A percentile compares a stretch with the other conserved stretches of the same genome.
Evolutionary conservation across 92 coral and sea anemone genomes (phyloP).

Genomic region (Umimayanthus kanabou): DNA sequence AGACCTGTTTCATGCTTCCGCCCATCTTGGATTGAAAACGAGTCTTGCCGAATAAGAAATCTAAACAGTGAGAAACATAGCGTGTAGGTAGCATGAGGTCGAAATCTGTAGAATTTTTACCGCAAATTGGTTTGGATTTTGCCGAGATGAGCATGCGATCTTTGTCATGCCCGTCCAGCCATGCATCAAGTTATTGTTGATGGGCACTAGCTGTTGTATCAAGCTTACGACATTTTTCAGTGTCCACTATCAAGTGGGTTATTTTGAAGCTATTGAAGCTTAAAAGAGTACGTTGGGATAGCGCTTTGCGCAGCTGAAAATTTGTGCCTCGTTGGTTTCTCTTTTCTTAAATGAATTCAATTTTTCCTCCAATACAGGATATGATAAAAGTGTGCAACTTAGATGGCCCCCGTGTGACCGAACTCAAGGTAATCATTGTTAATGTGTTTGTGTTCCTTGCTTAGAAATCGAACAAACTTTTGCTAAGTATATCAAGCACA

Average conservation of each 20-base stretch:
- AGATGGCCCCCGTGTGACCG: slow-evolving; percentile 69
- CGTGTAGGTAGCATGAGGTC: too few species aligned
- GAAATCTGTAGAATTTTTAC: too few species aligned
- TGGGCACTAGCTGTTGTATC: background rate
- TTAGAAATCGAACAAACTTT: background rate
- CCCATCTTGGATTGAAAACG: too few species aligned
- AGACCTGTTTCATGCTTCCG: too few species aligned
- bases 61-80: too few species aligned
- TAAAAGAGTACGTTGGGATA: background rate
- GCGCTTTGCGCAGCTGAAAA: background rate
- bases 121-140: too few species aligned
- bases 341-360: background rate
- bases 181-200: too few species aligned
- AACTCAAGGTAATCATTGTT: slow-evolving; percentile 64
- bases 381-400: slow-evolving; percentile 79
- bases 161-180: too few species aligned
- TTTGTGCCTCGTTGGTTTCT: background rate
- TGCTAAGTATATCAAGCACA: background rate
- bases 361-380: slow-evolving; percentile 60
- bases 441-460: background rate
- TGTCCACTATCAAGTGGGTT: background rate
- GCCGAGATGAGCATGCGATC: too few species aligned
- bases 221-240: background rate
- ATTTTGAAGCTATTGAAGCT: background rate
- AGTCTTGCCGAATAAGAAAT: too few species aligned